Evolutionary conservation across 2,888 invertebrate species (phyloP), one percentile per base, ranked within the genome.

Genomic region (Unio pictorum): DNA sequence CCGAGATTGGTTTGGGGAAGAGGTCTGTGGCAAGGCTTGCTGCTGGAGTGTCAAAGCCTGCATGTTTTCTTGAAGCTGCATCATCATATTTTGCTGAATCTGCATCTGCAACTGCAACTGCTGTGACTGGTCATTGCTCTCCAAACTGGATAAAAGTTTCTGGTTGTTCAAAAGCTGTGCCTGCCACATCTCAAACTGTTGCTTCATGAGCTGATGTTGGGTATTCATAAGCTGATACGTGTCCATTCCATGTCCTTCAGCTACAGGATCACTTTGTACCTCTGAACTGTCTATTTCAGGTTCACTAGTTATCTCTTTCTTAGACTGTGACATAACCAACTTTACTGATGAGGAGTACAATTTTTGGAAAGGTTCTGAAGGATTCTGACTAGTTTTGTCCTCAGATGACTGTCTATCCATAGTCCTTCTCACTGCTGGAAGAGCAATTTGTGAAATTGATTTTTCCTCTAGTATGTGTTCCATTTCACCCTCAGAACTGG

Each of bases 121-220:
- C 57, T 74, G 75, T 61, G 75, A 75, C 67, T 81, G 81, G 63
- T 78, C 78, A 34, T 82, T 79, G 23, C 65, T 61, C 28, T 57
- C 66, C 60, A 68, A 68, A 61, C 58, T 69, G n/a, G 85, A 73
- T 64, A 88, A 76, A 23, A 87, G 71, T 30, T 73, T 80, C 71
- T 88, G 85, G 76, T 88, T 88, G 61, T 81, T 78, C 70, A 77
- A 62, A 63, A 88, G 76, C 74, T 88, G 88, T 61, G 80, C 74
- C 68, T 88, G 85, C 88, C 88, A 88, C 67, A 80, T 69, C 15
- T 72, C 60, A 63, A 87, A 82, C 76, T 88, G 87, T 55, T 81
- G 71, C 74, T 88, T 85, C 60, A 88, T 71, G 71, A 8, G 74
- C 60, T 23, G 70, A 54, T n/a, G 68, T 26, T 23, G 56, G 54